Evolutionary conservation across 2,797 vertebrate genomes (phyloP), one percentile per base, ranked within the genome.

Genomic region (Chelmon rostratus): DNA sequence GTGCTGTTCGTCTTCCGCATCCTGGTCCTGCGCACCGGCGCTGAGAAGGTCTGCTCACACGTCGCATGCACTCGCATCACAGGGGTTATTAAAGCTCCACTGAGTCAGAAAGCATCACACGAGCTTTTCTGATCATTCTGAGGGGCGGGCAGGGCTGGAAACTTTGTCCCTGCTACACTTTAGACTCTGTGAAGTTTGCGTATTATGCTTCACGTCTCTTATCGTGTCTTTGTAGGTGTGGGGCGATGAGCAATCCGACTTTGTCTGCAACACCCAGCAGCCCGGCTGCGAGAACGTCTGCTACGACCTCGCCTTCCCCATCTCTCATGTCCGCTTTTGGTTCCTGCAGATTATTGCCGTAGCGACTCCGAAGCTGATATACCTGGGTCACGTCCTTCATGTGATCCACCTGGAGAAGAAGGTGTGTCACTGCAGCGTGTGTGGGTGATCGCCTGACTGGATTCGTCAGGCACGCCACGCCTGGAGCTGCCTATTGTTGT

Each of bases 1-100:
- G 97, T 99, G 68, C 96, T 99, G 33, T 99, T 99, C 66, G 96
- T 99, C 81, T 99, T 99, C 93, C 95, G 98, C 53, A 98, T 99
- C 91, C 95, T 99, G 89, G 96, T 99, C 81, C 95, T 99, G 54
- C 94, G 94, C 42, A 89, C 96, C 0, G 97, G 96, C 0, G 97
- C 97, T 0, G 97, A 99, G 87, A 97, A 94, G 0, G 98, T 94
- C 38, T 40, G 76, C 1, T n/a, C 37, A 8, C 33, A 5, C 46
- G 5, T 11, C 6, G 28, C 31, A 28, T 31, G 31, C 28, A 31
- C 3, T 31, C 31, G 28, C 28, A 31, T 4, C 28, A 31, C 28
- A 31, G 28, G 4, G 28, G 28, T 4, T 31, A 31, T 31, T 31
- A 3, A 31, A 31, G n/a, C n/a, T n/a, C n/a, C n/a, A 40, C 53